A percentile compares a stretch with the other conserved stretches of the same genome.
These are phyloP conservation scores for Eupithecia abbreviata DNA, from an alignment of 2,888 invertebrate genomes.

Conservation along the genomic window DNA sequence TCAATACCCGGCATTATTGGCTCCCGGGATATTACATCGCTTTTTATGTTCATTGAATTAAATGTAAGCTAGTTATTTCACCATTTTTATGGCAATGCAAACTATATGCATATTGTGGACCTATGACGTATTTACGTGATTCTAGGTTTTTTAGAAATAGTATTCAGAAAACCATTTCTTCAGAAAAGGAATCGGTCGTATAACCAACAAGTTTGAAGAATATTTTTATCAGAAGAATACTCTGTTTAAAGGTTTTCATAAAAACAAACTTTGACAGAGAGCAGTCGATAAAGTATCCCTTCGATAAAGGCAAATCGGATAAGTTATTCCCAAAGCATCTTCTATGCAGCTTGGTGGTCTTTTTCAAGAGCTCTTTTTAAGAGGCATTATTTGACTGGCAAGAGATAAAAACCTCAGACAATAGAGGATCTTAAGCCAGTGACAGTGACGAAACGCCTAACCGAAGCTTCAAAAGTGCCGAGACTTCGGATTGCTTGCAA, in stretches of 20 bases:
- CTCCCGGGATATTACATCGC: constrained; percentile 53
- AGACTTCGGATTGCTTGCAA: constrained; percentile 75
- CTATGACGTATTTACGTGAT: neutral
- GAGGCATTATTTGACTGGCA: neutral
- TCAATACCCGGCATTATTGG: constrained; percentile 62
- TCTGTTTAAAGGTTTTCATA: neutral
- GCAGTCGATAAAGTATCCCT: neutral
- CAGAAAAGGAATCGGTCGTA: neutral
- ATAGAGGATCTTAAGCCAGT: constrained; percentile 36
- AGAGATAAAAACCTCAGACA: constrained; percentile 3
- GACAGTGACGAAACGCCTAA: constrained; percentile 57
- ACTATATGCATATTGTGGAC: neutral
- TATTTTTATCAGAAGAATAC: neutral
- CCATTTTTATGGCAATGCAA: neutral
- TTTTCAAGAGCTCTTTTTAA: neutral
- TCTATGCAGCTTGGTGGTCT: neutral
- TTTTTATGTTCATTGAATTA: constrained; percentile 44
- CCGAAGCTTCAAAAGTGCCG: constrained; percentile 64
- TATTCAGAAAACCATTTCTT: neutral
- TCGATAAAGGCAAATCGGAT: neutral
- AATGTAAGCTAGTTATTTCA: constrained; percentile 19
- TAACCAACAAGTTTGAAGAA: neutral
- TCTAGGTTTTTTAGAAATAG: neutral
- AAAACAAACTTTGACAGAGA: neutral
- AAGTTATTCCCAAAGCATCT: neutral